These are phyloP conservation scores for Hydropsyche tenuis DNA, from an alignment of 1,140 invertebrate species.

Conservation along the genomic window DNA sequence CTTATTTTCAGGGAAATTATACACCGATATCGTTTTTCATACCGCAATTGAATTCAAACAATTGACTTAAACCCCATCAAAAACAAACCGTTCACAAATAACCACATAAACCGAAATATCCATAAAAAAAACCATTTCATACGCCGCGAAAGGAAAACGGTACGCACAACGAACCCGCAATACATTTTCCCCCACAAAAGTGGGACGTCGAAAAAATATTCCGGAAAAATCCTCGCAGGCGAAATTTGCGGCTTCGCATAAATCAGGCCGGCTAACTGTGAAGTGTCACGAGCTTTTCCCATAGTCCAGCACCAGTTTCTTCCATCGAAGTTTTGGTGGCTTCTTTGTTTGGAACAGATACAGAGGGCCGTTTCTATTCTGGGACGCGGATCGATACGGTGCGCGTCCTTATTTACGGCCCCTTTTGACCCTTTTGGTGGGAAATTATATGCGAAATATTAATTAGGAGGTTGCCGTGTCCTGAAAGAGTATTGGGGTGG, in stretches of 20 bases:
- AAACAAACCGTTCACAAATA: too few relatives aligned
- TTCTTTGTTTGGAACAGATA: not conserved
- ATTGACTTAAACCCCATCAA: too few relatives aligned
- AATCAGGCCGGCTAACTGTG: slow-evolving; percentile 30
- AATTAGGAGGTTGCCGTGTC: not conserved
- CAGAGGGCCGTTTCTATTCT: slow-evolving; percentile 31
- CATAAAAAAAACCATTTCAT: too few relatives aligned
- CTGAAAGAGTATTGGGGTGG: too few relatives aligned
- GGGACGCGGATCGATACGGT: slow-evolving; percentile 27
- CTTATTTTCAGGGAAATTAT: too few relatives aligned
- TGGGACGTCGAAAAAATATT: not conserved
- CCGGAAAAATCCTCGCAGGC: not conserved
- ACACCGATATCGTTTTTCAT: not conserved
- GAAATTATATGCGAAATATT: not conserved
- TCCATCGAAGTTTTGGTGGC: slow-evolving; percentile 27
- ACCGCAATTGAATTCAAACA: not conserved
- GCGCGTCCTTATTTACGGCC: not conserved
- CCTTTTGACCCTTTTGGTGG: not conserved
- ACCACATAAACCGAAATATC: too few relatives aligned
- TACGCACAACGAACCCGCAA: too few relatives aligned
- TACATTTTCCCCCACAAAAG: too few relatives aligned
- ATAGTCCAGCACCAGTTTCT: slow-evolving; percentile 16
- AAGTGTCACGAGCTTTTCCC: slow-evolving; percentile 32
- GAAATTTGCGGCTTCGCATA: slow-evolving; percentile 18
- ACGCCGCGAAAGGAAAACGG: too few relatives aligned